Evolutionary conservation across 2,888 invertebrate genomes (phyloP).

Genomic region (Tetramorium bicarinatum): DNA sequence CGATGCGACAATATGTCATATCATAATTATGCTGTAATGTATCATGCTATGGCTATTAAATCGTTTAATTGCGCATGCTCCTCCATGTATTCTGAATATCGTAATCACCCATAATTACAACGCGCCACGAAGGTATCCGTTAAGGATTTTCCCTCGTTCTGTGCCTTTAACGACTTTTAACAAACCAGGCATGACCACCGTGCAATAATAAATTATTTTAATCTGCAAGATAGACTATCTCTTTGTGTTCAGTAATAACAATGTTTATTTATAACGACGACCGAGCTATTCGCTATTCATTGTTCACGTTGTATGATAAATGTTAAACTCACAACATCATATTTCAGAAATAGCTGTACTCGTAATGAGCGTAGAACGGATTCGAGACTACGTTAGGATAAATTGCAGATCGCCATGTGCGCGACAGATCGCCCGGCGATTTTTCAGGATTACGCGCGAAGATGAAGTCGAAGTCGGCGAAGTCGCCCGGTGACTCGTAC

Average conservation of each 20-base stretch:
- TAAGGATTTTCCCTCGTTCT: not conserved
- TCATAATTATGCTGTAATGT: slow-evolving; percentile 41
- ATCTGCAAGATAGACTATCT: slow-evolving; percentile 4
- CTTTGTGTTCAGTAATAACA: slow-evolving; percentile 31
- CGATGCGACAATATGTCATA: slow-evolving; percentile 42
- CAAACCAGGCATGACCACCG: not conserved
- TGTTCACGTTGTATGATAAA: slow-evolving; percentile 4
- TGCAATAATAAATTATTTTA: slow-evolving; percentile 36
- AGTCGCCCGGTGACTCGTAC: not conserved
- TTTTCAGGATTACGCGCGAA: slow-evolving; percentile 20
- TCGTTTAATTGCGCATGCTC: slow-evolving; percentile 55
- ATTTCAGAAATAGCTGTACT: not conserved
- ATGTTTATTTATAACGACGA: not conserved
- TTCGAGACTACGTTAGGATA: not conserved
- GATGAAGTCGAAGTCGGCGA: not conserved
- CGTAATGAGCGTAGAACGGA: not conserved
- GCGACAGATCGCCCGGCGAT: slow-evolving; percentile 4
- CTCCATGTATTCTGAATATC: slow-evolving; percentile 40
- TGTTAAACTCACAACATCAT: not conserved
- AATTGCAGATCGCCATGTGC: not conserved
- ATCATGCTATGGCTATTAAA: slow-evolving; percentile 58
- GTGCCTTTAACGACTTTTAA: slow-evolving; percentile 25
- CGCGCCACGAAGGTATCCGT: not conserved
- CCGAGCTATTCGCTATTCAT: not conserved
- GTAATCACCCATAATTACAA: slow-evolving; percentile 31